Percentiles rank a stretch among this genome's conserved stretches.
These are phyloP conservation scores for Alviniconcha strummeri DNA, from an alignment of 2,888 invertebrate species.

Conservation along the genomic window DNA sequence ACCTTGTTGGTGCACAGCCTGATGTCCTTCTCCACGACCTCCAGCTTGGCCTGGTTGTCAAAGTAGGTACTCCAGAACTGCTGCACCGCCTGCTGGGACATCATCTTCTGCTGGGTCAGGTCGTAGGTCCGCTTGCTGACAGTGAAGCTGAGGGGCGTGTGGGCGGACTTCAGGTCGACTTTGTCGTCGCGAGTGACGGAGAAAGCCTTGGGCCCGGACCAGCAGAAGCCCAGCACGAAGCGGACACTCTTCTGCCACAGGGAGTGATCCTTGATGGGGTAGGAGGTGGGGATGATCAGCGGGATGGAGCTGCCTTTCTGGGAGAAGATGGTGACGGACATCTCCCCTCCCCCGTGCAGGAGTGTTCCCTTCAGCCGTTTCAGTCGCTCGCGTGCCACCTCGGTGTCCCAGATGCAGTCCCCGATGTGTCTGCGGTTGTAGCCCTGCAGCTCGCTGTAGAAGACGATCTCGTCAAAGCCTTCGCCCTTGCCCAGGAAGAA, in stretches of 20 bases:
- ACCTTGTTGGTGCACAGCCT: constrained; percentile 19
- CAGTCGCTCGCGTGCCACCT: constrained; percentile 39
- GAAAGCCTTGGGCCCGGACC: constrained; percentile 53
- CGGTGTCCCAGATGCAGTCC: constrained; percentile 44
- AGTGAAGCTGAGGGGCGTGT: constrained; percentile 10
- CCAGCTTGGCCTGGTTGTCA: constrained; percentile 13
- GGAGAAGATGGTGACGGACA: constrained; percentile 39
- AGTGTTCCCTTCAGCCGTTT: constrained; percentile 45
- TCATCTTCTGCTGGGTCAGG: constrained; percentile 30
- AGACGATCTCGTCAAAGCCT: constrained; percentile 42
- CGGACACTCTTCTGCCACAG: constrained; percentile 51
- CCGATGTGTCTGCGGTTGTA: constrained; percentile 34
- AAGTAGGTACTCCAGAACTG: constrained; percentile 32
- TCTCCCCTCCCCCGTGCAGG: constrained; percentile 42
- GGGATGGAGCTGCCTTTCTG: constrained; percentile 35
- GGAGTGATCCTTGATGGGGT: constrained; percentile 42
- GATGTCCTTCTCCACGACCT: constrained; percentile 20
- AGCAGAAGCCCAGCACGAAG: constrained; percentile 54
- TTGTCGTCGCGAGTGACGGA: constrained; percentile 39
- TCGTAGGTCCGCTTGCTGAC: background rate
- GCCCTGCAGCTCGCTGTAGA: constrained; percentile 42
- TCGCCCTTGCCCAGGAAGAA: constrained; percentile 53
- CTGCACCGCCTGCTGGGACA: constrained; percentile 29
- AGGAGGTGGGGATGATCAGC: constrained; percentile 45
- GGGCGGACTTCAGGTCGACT: constrained; percentile 4